phyloP scores from a whole-genome alignment of 2,113 vertebrate species.

The Pandion haliaetus region DNA sequence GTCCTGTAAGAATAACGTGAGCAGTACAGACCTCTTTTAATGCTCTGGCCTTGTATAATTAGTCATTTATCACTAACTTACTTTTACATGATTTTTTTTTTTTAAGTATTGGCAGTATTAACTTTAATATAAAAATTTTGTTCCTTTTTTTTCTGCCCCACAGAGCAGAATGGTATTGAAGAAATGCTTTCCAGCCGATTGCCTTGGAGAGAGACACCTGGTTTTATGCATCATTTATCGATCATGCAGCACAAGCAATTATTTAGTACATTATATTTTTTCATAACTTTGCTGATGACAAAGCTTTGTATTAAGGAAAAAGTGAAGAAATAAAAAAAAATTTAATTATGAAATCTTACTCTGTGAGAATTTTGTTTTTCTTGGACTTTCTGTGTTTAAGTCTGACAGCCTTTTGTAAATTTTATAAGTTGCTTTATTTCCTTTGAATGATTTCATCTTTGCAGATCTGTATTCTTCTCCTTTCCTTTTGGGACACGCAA shows the following conservation, averaged over 20 bases:
- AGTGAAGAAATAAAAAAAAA: constrained; percentile 68
- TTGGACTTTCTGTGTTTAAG: neutral
- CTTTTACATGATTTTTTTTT: neutral
- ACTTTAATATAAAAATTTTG: constrained; percentile 51
- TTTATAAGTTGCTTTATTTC: neutral
- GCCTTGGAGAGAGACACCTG: constrained; percentile 75
- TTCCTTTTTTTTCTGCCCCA: constrained; percentile 51
- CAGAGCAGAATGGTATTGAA: constrained; percentile 85
- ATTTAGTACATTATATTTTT: constrained; percentile 83
- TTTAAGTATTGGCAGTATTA: neutral
- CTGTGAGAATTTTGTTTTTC: constrained; percentile 33
- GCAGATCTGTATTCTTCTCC: neutral
- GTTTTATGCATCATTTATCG: constrained; percentile 80
- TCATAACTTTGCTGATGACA: constrained; percentile 83
- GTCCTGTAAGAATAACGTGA: neutral
- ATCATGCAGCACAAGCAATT: constrained; percentile 79
- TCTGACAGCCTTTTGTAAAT: neutral
- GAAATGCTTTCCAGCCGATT: constrained; percentile 68
- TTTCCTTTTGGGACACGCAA: neutral
- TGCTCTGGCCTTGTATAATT: neutral
- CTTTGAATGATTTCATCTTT: neutral
- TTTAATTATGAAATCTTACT: constrained; percentile 47
- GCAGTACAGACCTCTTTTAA: neutral
- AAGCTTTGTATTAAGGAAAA: constrained; percentile 83
- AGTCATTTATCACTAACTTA: neutral